Percentiles rank a stretch among this genome's conserved stretches.
These are phyloP conservation scores for Pleuronectes platessa DNA, from an alignment of 2,113 vertebrate species.

Conservation along the genomic window DNA sequence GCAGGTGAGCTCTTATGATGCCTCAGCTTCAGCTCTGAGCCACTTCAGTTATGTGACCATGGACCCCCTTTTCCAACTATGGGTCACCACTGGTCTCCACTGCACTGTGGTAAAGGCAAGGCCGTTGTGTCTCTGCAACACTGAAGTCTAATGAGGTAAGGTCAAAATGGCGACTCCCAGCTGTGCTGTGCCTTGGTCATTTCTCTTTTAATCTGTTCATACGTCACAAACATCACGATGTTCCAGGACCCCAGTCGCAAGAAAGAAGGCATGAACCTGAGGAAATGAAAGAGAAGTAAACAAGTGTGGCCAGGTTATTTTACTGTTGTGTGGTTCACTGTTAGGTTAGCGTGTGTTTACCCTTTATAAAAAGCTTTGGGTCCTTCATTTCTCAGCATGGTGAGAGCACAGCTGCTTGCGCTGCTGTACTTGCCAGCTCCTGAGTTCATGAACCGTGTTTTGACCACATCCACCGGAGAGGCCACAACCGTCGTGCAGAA, in stretches of 20 bases:
- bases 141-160: not conserved
- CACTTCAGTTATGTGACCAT: not conserved
- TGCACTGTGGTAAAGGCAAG: not conserved
- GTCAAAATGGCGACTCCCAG: conserved; percentile 84
- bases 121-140: not conserved
- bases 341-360: conserved; percentile 73
- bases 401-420: conserved; percentile 87
- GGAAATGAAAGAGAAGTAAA: conserved; percentile 5
- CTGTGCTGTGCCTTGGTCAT: conserved; percentile 76
- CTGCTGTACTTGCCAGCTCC: conserved; percentile 84
- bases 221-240: conserved; percentile 95
- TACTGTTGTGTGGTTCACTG: not conserved
- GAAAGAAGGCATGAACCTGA: conserved; percentile 93
- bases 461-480: conserved; percentile 94
- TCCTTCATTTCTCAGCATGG: conserved; percentile 88
- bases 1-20: not conserved
- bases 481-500: conserved; percentile 96
- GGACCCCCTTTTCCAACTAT: not conserved
- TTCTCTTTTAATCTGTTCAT: conserved; percentile 92
- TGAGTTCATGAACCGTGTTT: conserved; percentile 96
- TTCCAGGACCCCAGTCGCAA: conserved; percentile 94
- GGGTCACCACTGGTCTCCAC: not conserved
- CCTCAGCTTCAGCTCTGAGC: not conserved
- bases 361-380: conserved; percentile 92
- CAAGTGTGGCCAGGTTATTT: not conserved